Evolutionary conservation across 2,888 invertebrate genomes (phyloP).

Genomic region (Hydropsyche betteni): DNA sequence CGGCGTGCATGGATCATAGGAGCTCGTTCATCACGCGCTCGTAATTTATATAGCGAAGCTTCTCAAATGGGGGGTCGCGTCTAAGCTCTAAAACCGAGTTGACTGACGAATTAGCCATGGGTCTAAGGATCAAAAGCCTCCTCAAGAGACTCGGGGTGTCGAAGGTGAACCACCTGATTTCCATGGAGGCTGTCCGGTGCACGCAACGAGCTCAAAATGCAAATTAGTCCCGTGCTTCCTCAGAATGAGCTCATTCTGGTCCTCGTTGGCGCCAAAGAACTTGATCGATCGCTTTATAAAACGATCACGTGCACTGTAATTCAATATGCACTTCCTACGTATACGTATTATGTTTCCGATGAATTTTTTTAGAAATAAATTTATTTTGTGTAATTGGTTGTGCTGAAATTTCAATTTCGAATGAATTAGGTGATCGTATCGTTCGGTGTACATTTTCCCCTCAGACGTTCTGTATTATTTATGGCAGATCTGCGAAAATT

Average conservation of each 20-base stretch:
- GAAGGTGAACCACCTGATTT: conserved; percentile 15
- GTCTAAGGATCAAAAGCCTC: not conserved
- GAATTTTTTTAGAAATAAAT: no score
- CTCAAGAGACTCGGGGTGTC: not conserved
- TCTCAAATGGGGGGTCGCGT: conserved; percentile 1
- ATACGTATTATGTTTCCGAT: no score
- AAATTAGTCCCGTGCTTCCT: conserved; percentile 11
- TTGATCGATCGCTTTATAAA: conserved; percentile 15
- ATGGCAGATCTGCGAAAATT: not conserved
- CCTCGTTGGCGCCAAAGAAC: conserved; percentile 17
- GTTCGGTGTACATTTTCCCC: no score
- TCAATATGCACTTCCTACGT: conserved; percentile 4
- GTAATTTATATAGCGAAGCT: conserved; percentile 2
- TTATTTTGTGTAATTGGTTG: no score
- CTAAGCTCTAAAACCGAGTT: not conserved
- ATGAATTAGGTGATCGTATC: no score
- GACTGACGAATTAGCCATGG: no score
- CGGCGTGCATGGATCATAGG: conserved; percentile 8
- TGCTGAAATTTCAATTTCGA: no score
- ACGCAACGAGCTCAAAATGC: conserved; percentile 23
- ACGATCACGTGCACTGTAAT: conserved; percentile 9
- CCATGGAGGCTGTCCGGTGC: not conserved
- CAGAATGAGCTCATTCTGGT: not conserved
- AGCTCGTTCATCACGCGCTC: conserved; percentile 28
- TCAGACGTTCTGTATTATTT: no score